Conservation (phyloP, 2,797 vertebrate genomes). For the Sebastes trivittatus region DNA sequence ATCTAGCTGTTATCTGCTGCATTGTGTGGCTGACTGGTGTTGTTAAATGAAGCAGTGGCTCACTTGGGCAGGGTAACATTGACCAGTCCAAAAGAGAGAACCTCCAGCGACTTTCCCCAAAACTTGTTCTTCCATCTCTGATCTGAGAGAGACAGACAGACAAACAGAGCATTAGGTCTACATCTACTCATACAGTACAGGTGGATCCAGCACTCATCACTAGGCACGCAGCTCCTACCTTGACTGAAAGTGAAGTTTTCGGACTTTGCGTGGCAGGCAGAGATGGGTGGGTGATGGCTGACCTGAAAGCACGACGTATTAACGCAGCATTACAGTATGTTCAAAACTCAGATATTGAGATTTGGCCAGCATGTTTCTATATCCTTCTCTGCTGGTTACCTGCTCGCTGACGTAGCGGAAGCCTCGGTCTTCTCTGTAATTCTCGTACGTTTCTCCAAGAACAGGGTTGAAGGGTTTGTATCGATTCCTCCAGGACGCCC, state of each 20-base stretch:
- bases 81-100: slow-evolving; percentile 88
- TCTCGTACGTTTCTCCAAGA: slow-evolving; percentile 93
- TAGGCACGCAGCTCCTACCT: slow-evolving; percentile 76
- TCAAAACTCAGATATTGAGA: background rate
- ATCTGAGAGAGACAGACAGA: slow-evolving; percentile 75
- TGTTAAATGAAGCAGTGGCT: slow-evolving; percentile 30
- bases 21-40: background rate
- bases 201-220: background rate
- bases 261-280: slow-evolving; percentile 90
- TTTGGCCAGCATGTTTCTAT: background rate
- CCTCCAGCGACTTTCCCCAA: slow-evolving; percentile 95
- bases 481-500: slow-evolving; percentile 88
- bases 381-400: slow-evolving; percentile 66
- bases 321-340: background rate
- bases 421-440: slow-evolving; percentile 85
- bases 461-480: slow-evolving; percentile 95
- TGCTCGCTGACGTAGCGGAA: slow-evolving; percentile 91
- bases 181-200: background rate
- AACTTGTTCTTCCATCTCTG: slow-evolving; percentile 97
- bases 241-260: slow-evolving; percentile 95
- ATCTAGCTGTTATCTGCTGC: background rate
- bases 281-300: slow-evolving; percentile 91
- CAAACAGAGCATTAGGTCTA: background rate
- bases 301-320: slow-evolving; percentile 77
- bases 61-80: slow-evolving; percentile 88